Percentiles rank a stretch among this genome's conserved stretches.
phyloP scores from a whole-genome alignment of 37 sponge, comb jelly and placozoan genomes.

The Cliona cf. orientalis region DNA sequence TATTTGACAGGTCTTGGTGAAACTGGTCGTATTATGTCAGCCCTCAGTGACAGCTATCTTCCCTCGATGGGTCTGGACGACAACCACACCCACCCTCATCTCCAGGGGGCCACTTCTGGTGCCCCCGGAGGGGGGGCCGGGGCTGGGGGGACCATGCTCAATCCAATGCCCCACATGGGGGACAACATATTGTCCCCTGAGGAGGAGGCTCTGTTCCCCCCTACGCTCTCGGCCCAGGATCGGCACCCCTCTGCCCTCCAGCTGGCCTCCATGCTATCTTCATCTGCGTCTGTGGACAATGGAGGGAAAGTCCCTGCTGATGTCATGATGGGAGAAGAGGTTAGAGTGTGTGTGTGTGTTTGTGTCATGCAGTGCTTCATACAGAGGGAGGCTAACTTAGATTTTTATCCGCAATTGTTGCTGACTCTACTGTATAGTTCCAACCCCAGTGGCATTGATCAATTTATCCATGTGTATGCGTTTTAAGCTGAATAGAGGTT shows the following conservation, averaged over 20 bases:
- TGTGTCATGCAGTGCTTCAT: neutral
- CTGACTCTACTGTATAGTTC: neutral
- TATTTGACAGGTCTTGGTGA: constrained; percentile 46
- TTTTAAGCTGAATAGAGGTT: too few species aligned
- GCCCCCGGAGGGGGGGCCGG: neutral
- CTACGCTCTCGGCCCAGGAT: constrained; percentile 37
- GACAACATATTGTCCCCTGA: constrained; percentile 19
- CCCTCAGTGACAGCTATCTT: constrained; percentile 64
- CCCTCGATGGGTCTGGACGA: constrained; percentile 25
- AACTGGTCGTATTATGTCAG: constrained; percentile 54
- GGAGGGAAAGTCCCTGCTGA: neutral
- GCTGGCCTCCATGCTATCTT: constrained; percentile 52
- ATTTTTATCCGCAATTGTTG: neutral
- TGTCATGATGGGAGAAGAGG: neutral
- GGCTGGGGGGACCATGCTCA: neutral
- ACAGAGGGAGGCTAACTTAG: too few species aligned
- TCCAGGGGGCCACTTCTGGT: too few species aligned
- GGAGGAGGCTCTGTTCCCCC: constrained; percentile 47
- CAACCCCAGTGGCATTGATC: neutral
- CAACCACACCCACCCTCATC: constrained; percentile 1
- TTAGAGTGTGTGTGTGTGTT: too few species aligned
- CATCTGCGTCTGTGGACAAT: constrained; percentile 14
- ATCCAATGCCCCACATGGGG: neutral
- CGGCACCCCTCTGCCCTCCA: constrained; percentile 78
- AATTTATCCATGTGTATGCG: neutral